Conservation (phyloP, 2,113 vertebrate genomes). For the Neotragus pygmaeus region DNA sequence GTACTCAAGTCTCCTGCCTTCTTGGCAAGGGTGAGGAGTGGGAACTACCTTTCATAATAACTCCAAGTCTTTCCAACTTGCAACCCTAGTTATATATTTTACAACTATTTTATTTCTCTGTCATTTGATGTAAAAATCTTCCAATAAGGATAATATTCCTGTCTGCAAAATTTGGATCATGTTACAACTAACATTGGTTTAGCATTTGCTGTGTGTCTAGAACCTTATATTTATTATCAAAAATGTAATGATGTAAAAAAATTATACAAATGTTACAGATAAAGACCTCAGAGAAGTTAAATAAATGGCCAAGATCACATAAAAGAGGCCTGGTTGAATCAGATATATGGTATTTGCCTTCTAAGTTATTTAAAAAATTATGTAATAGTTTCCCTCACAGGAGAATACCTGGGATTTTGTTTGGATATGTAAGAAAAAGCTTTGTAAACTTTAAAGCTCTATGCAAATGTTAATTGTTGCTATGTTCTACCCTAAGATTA, state of each 20-base stretch:
- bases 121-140: not conserved
- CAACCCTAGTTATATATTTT: not conserved
- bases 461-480: constrained; percentile 34
- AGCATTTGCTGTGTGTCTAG: not conserved
- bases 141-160: not conserved
- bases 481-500: constrained; percentile 36
- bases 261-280: not conserved
- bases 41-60: not conserved
- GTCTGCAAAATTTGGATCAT: not conserved
- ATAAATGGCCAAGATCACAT: not conserved
- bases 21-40: not conserved
- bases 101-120: not conserved
- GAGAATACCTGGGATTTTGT: not conserved
- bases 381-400: not conserved
- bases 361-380: not conserved
- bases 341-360: not conserved
- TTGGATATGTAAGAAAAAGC: not conserved
- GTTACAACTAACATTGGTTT: not conserved
- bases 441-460: not conserved
- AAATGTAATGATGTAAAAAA: not conserved
- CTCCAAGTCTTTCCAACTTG: not conserved
- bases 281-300: not conserved
- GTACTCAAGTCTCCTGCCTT: not conserved
- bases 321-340: not conserved
- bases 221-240: not conserved